Percentiles rank a stretch among this genome's conserved stretches.
Conservation (phyloP, 1,140 invertebrate genomes). For the Drosophila sturtevanti region DNA sequence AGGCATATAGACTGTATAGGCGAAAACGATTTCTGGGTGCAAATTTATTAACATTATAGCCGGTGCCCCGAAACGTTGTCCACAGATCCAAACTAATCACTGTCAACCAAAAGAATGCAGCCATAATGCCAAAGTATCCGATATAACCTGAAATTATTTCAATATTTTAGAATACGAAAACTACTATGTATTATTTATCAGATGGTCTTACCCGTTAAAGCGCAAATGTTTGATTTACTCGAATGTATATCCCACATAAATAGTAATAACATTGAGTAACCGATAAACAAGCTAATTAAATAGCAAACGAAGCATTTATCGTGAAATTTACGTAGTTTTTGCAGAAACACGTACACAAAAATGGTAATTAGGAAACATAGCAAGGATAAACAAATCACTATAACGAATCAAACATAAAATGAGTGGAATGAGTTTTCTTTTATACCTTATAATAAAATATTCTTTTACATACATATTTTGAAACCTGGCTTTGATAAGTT, state of each 20-base stretch:
- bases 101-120: slow-evolving; percentile 90
- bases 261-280: slow-evolving; percentile 85
- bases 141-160: slow-evolving; percentile 83
- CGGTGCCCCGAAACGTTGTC: slow-evolving; percentile 86
- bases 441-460: no score
- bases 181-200: background rate
- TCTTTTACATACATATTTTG: slow-evolving; percentile 18
- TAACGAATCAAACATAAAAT: slow-evolving; percentile 18
- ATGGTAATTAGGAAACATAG: slow-evolving; percentile 88
- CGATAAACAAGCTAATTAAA: slow-evolving; percentile 85
- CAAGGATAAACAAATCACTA: slow-evolving; percentile 87
- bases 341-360: slow-evolving; percentile 87
- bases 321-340: slow-evolving; percentile 88
- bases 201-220: slow-evolving; percentile 2
- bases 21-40: slow-evolving; percentile 83
- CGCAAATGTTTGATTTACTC: background rate
- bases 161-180: background rate
- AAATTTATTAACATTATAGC: slow-evolving; percentile 45
- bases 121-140: slow-evolving; percentile 89
- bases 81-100: slow-evolving; percentile 90
- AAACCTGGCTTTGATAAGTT: background rate
- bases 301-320: slow-evolving; percentile 89
- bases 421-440: no score
- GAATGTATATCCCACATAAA: slow-evolving; percentile 75
- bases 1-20: slow-evolving; percentile 88